A percentile compares a stretch with the other conserved stretches of the same genome.
Conservation (phyloP, 2,113 vertebrate species). For the Poeciliopsis occidentalis region DNA sequence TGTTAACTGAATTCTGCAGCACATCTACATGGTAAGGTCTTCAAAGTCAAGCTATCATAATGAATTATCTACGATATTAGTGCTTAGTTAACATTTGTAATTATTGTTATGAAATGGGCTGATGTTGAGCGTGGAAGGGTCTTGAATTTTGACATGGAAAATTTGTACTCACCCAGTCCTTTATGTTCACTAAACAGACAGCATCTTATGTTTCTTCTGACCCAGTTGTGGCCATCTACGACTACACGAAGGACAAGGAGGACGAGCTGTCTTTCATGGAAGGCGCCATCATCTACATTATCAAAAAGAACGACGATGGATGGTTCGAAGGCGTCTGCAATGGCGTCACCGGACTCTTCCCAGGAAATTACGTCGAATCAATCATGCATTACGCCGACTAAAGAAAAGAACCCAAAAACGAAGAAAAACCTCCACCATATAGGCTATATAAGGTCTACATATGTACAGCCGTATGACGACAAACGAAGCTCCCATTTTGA, state of each 20-base stretch:
- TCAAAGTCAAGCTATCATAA: too few relatives aligned
- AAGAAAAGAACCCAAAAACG: slow-evolving; percentile 19
- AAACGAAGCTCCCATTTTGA: slow-evolving; percentile 39
- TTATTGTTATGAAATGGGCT: too few relatives aligned
- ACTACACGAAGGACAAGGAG: slow-evolving; percentile 98
- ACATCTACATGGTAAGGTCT: too few relatives aligned
- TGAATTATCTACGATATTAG: too few relatives aligned
- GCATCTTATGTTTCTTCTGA: background rate
- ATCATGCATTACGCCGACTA: slow-evolving; percentile 99
- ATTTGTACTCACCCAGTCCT: background rate
- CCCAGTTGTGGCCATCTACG: slow-evolving; percentile 97
- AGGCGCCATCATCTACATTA: slow-evolving; percentile 98
- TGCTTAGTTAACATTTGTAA: background rate
- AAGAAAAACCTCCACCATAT: background rate
- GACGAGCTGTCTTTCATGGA: slow-evolving; percentile 99
- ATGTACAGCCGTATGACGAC: slow-evolving; percentile 45
- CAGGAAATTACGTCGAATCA: slow-evolving; percentile 98
- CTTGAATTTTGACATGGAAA: background rate
- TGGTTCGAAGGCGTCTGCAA: slow-evolving; percentile 98
- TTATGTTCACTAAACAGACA: background rate
- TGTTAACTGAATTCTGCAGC: too few relatives aligned
- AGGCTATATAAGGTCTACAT: slow-evolving; percentile 28
- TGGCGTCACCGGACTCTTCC: slow-evolving; percentile 96
- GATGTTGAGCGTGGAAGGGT: too few relatives aligned
- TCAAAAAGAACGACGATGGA: slow-evolving; percentile 99